phyloP scores from a whole-genome alignment of 1,140 invertebrate genomes.

The Stegodyphus mimosarum region DNA sequence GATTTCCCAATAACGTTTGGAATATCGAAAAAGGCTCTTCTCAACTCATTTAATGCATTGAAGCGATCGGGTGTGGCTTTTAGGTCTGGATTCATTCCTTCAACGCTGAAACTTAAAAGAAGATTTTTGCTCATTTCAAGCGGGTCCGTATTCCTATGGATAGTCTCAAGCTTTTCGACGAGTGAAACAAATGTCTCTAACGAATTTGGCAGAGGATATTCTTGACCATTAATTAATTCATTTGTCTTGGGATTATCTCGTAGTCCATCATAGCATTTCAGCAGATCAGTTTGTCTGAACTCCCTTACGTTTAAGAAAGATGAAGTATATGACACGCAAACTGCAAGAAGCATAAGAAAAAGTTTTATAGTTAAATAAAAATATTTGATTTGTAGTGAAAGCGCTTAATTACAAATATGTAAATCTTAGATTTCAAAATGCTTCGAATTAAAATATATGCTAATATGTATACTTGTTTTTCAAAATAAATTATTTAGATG shows the following conservation, averaged over 20 bases:
- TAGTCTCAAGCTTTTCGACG: constrained; percentile 22
- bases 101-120: constrained; percentile 17
- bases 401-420: too few species aligned
- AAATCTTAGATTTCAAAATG: too few species aligned
- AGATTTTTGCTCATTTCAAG: constrained; percentile 8
- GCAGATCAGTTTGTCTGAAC: not conserved
- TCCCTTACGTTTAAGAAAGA: not conserved
- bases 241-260: not conserved
- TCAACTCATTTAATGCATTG: not conserved
- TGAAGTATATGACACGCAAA: too few species aligned
- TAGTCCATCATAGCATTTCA: not conserved
- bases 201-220: constrained; percentile 22
- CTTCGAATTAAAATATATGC: too few species aligned
- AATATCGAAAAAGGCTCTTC: not conserved
- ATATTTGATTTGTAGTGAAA: too few species aligned
- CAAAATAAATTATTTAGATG: too few species aligned
- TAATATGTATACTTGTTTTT: too few species aligned
- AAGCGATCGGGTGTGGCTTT: not conserved
- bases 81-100: not conserved
- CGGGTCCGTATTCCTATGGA: not conserved
- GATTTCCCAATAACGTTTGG: not conserved
- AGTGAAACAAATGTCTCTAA: constrained; percentile 40
- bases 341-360: too few species aligned
- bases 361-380: too few species aligned
- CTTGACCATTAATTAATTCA: constrained; percentile 28